Conservation (phyloP, 2,797 vertebrate genomes). For the Pseudopleuronectes americanus region DNA sequence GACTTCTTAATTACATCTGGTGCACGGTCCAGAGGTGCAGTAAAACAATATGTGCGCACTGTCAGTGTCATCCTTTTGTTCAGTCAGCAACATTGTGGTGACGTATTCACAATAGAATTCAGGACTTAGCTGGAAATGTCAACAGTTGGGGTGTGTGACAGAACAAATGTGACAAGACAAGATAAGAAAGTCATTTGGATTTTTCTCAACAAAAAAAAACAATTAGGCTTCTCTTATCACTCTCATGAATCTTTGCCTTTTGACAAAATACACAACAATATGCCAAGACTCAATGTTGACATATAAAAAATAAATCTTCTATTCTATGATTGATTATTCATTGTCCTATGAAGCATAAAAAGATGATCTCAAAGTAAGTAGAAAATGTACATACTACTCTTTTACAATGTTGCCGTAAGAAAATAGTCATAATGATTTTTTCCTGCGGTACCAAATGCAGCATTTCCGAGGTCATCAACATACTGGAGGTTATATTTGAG, state of each 20-base stretch:
- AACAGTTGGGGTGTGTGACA: slow-evolving; percentile 58
- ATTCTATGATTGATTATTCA: slow-evolving; percentile 55
- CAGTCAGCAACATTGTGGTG: slow-evolving; percentile 61
- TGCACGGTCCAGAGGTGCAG: slow-evolving; percentile 71
- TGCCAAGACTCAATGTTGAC: slow-evolving; percentile 56
- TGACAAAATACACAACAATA: slow-evolving; percentile 69
- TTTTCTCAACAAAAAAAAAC: slow-evolving; percentile 68
- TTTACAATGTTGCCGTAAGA: slow-evolving; percentile 64
- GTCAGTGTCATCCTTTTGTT: slow-evolving; percentile 62
- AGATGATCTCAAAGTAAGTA: slow-evolving; percentile 66
- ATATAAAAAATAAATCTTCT: slow-evolving; percentile 54
- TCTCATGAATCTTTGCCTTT: slow-evolving; percentile 63
- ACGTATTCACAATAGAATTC: slow-evolving; percentile 56
- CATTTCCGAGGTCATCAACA: slow-evolving; percentile 60
- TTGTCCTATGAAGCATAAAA: slow-evolving; percentile 61
- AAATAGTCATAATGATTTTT: slow-evolving; percentile 60
- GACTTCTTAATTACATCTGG: slow-evolving; percentile 77
- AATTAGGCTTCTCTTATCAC: slow-evolving; percentile 72
- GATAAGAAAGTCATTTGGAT: slow-evolving; percentile 78
- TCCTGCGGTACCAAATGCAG: slow-evolving; percentile 48
- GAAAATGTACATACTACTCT: slow-evolving; percentile 62
- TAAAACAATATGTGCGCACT: slow-evolving; percentile 66
- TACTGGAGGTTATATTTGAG: slow-evolving; percentile 47
- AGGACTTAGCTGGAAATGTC: slow-evolving; percentile 60
- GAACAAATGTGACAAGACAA: slow-evolving; percentile 71